Base-by-base conservation (phyloP, 2,888 invertebrate species). In the Prosopocoilus inquinatus region DNA sequence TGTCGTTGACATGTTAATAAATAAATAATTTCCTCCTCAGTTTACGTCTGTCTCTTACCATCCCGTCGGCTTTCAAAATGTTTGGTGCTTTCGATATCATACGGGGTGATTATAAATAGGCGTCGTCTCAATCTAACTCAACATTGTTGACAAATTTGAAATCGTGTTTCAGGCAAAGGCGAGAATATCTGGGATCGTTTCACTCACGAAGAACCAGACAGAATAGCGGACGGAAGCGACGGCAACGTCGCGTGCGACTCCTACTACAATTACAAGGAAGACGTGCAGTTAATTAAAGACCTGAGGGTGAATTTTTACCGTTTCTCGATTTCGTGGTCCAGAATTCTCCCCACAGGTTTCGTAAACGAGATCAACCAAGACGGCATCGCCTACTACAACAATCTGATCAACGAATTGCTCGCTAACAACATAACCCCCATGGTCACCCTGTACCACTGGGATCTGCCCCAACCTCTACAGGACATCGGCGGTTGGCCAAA, bases 111-210 rank as follows among this genome's bases (percentile, higher is more conserved):
- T 28, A 28, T 28, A 28, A 3, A 20, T 5, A 28, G 7, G 3
- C 4, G 20, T 28, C 20, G 7, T 16, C 16, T 16, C 44, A 51
- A 28, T 16, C 16, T 16, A 50, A 51, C 4, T 20, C 9, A 13
- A 8, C 43, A 46, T 28, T 32, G 4, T 12, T 9, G 13, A 34
- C 15, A 9, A 12, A 34, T 47, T 47, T n/a, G n/a, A n/a, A 28
- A 28, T 28, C 7, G 1, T 28, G 20, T 57, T 69, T 9, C 63
- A 85, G 86, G 82, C 5, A 86, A 85, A 76, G 81, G 83, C 1
- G 82, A 82, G 65, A 85, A 81, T 66, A 83, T 87, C 16, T 89
- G 88, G 89, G 89, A 90, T 70, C 78, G 77, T 9, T 84, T 85
- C 64, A 82, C 84, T 0, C 86, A 86, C 64, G 67, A 70, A 4